phyloP scores from a whole-genome alignment of 2,797 vertebrate species.

The Aplochiton taeniatus region DNA sequence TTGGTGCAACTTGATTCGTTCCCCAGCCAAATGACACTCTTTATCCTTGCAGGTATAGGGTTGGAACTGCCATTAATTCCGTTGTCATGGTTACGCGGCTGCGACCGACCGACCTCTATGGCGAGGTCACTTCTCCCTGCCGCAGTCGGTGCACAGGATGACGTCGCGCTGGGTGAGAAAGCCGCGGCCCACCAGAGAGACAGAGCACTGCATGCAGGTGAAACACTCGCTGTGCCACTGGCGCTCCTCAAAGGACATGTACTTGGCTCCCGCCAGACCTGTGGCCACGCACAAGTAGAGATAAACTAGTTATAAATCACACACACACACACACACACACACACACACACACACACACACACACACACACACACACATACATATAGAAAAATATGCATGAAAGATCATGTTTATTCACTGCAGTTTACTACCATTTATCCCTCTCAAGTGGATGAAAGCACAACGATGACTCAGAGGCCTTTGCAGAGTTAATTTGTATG shows the following conservation, averaged over 20 bases:
- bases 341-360: conserved; percentile 22
- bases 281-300: conserved; percentile 26
- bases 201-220: conserved; percentile 82
- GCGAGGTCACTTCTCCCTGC: conserved; percentile 74
- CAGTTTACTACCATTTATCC: too few relatives aligned
- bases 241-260: conserved; percentile 91
- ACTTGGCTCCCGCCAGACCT: conserved; percentile 90
- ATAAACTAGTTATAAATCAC: conserved; percentile 1
- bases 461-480: neutral
- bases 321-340: conserved; percentile 11
- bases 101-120: neutral
- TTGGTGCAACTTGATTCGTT: too few relatives aligned
- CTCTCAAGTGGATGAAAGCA: too few relatives aligned
- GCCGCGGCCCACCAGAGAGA: conserved; percentile 86
- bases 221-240: conserved; percentile 98
- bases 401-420: too few relatives aligned
- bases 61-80: neutral
- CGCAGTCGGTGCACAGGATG: conserved; percentile 88
- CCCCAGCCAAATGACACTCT: too few relatives aligned
- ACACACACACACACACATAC: neutral
- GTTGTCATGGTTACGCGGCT: conserved; percentile 7
- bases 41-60: conserved; percentile 8
- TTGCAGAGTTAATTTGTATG: conserved; percentile 5
- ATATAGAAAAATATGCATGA: neutral
- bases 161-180: conserved; percentile 85